Conservation (phyloP, 1,140 invertebrate species). For the Bactericera cockerelli region DNA sequence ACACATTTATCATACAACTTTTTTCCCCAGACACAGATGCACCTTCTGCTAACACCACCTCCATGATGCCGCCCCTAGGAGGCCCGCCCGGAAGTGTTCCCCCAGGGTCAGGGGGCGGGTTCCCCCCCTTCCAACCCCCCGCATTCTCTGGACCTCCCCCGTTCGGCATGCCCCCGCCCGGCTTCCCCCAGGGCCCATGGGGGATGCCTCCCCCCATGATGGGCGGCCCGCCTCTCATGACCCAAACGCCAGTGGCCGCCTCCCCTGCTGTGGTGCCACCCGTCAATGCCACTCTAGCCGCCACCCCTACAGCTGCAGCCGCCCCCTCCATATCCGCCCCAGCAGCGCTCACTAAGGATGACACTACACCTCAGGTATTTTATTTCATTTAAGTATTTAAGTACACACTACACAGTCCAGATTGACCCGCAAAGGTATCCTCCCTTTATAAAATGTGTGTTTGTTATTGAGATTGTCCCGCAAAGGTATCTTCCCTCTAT, state of each 20-base stretch:
- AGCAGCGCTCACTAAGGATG: background rate
- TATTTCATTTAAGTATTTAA: no score
- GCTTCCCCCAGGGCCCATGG: constrained; percentile 31
- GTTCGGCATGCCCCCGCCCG: constrained; percentile 49
- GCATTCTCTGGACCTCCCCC: constrained; percentile 42
- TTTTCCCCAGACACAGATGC: no score
- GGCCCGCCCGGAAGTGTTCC: no score
- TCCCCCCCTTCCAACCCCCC: constrained; percentile 38
- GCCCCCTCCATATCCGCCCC: constrained; percentile 1
- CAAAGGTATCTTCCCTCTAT: no score
- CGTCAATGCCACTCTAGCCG: no score
- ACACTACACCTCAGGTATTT: background rate
- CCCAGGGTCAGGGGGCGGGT: constrained; percentile 26
- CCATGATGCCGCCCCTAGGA: no score
- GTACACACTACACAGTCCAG: no score
- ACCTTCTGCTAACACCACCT: background rate
- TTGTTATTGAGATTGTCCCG: no score
- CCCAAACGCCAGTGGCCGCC: constrained; percentile 14
- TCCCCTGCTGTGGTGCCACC: constrained; percentile 9
- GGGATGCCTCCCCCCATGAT: constrained; percentile 30
- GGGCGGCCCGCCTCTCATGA: constrained; percentile 14
- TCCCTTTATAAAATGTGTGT: no score
- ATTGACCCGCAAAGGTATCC: no score
- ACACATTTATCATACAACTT: no score
- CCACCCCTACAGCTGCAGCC: background rate